Conservation (phyloP, 2,888 invertebrate genomes). For the Heliconius erato region DNA sequence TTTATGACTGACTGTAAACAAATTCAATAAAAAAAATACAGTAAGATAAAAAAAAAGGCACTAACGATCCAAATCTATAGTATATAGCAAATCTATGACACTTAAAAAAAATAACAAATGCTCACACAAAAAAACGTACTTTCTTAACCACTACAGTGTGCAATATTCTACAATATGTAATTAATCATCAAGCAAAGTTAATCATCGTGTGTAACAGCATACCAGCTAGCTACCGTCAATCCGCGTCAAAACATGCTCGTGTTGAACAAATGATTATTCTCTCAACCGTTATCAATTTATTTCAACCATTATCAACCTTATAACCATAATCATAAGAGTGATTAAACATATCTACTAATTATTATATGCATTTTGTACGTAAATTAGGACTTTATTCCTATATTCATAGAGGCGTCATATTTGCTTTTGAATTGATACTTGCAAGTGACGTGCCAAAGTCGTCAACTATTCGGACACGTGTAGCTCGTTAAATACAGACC, state of each 20-base stretch:
- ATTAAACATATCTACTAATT: conserved; percentile 23
- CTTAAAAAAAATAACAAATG: not conserved
- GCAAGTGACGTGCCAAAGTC: conserved; percentile 62
- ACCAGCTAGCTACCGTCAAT: conserved; percentile 37
- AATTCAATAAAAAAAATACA: too few relatives aligned
- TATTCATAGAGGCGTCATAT: conserved; percentile 28
- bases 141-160: not conserved
- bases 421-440: conserved; percentile 45
- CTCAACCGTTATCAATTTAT: conserved; percentile 27
- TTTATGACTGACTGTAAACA: not conserved
- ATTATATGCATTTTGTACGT: conserved; percentile 3
- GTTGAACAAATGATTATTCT: conserved; percentile 45
- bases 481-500: conserved; percentile 65
- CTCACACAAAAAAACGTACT: not conserved
- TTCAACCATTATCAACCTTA: conserved; percentile 31
- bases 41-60: not conserved
- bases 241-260: conserved; percentile 49
- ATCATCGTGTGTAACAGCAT: conserved; percentile 26
- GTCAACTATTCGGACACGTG: conserved; percentile 64
- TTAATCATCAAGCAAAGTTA: conserved; percentile 41
- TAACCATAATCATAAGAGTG: not conserved
- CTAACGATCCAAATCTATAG: too few relatives aligned
- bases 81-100: too few relatives aligned
- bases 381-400: conserved; percentile 19
- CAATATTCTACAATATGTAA: conserved; percentile 25